Base-by-base conservation (phyloP, 2,797 vertebrate species). In the Pitangus sulphuratus region DNA sequence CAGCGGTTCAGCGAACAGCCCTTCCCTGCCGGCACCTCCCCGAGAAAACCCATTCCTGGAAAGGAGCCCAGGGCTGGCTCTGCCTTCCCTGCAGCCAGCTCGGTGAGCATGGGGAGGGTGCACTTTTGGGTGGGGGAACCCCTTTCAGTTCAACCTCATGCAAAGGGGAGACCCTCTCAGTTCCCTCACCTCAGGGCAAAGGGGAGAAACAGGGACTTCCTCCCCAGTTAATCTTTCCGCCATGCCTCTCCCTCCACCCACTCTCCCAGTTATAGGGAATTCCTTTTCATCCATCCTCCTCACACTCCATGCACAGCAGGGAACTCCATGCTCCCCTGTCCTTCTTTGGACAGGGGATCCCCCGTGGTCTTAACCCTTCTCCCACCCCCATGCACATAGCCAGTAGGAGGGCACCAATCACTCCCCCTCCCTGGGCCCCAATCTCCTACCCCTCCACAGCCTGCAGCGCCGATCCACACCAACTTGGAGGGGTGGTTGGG, bases 41-140 rank as follows among this genome's bases (percentile, higher is more conserved):
- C 66, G 37, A 90, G 87, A 97, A 95, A 96, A 72, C 68, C 53
- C 78, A 83, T 96, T 96, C 92, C 92, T 93, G 96, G 96, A 96
- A 97, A 74, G 86, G 74, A 90, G 84, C 90, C 84, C 88, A 44
- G 87, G 51, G 80, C 87, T 89, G 72, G 65, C 85, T 45, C 91
- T 95, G 87, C 47, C 40, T 83, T 93, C 76, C 69, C 79, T 26
- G 42, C 15, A 12, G n/a, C 62, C 4, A 1, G 89, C 66, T 77
- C 8, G 0, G 28, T 6, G 17, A 90, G 39, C 37, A 22, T 0
- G 6, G 45, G n/a, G 24, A 95, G 6, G 26, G 42, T 45, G 9
- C 33, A 69, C 60, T 75, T 79, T 39, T 0, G 0, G 6, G 9
- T 9, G 8, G 22, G 9, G 28, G 39, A 92, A 60, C 14, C n/a